These are phyloP conservation scores for Styela clava DNA, from an alignment of 23 tunicate genomes.

Conservation along the genomic window DNA sequence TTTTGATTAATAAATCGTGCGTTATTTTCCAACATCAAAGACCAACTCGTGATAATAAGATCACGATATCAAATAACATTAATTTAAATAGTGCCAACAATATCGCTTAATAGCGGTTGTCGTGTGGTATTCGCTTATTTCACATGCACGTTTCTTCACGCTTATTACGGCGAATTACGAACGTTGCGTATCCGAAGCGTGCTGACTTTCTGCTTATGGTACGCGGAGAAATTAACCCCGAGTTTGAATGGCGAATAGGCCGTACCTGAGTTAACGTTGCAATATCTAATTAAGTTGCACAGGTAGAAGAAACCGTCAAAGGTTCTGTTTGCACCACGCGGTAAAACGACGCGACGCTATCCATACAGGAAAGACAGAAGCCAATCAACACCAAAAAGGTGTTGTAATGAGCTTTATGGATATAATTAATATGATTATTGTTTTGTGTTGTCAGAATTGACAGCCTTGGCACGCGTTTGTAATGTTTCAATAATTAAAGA, in stretches of 20 bases:
- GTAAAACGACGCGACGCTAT: neutral
- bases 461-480: too few relatives aligned
- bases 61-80: neutral
- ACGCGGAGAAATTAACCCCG: neutral
- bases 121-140: neutral
- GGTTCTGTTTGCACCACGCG: neutral
- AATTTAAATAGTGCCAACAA: neutral
- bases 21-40: neutral
- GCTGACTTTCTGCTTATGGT: neutral
- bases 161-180: neutral
- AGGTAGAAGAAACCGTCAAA: neutral
- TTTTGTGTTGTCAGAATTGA: neutral
- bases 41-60: neutral
- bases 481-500: too few relatives aligned
- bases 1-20: neutral
- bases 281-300: neutral
- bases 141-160: neutral
- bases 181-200: neutral
- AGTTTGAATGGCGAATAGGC: neutral
- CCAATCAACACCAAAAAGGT: neutral
- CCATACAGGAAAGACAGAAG: neutral
- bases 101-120: neutral
- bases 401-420: neutral
- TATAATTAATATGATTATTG: too few relatives aligned
- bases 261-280: neutral